Evolutionary conservation across 2,888 invertebrate species (phyloP).

Genomic region (Dasypolia templi): DNA sequence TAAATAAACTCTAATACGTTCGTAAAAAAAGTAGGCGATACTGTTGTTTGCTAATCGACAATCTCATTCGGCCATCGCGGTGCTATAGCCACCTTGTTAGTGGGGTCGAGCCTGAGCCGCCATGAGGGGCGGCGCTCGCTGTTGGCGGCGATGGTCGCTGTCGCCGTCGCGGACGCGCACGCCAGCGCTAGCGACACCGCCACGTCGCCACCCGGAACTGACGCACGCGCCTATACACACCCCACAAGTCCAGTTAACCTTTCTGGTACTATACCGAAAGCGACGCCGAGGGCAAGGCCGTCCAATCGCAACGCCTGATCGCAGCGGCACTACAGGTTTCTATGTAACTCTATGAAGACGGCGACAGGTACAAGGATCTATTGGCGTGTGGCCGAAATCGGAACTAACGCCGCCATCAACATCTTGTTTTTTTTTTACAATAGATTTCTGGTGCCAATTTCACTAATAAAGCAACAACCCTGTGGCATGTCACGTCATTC

Average conservation of each 20-base stretch:
- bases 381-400: background rate
- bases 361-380: too few species aligned
- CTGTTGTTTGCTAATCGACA: conserved; percentile 58
- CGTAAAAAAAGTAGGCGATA: background rate
- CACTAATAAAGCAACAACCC: background rate
- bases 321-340: background rate
- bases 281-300: background rate
- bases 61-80: conserved; percentile 50
- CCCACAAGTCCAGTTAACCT: conserved; percentile 30
- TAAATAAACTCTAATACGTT: background rate
- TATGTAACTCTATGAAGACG: background rate
- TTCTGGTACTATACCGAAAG: conserved; percentile 5
- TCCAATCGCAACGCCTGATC: background rate
- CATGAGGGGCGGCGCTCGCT: conserved; percentile 96
- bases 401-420: too few species aligned
- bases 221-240: conserved; percentile 77
- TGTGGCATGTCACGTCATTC: background rate
- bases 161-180: conserved; percentile 85
- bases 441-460: background rate
- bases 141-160: conserved; percentile 88
- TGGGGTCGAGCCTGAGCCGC: conserved; percentile 97
- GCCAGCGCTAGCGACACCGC: conserved; percentile 84
- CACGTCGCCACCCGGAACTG: conserved; percentile 77
- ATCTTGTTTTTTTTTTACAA: background rate
- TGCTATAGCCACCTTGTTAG: conserved; percentile 94